Evolutionary conservation across 2,797 vertebrate genomes (phyloP).

Genomic region (Lagocephalus sceleratus): DNA sequence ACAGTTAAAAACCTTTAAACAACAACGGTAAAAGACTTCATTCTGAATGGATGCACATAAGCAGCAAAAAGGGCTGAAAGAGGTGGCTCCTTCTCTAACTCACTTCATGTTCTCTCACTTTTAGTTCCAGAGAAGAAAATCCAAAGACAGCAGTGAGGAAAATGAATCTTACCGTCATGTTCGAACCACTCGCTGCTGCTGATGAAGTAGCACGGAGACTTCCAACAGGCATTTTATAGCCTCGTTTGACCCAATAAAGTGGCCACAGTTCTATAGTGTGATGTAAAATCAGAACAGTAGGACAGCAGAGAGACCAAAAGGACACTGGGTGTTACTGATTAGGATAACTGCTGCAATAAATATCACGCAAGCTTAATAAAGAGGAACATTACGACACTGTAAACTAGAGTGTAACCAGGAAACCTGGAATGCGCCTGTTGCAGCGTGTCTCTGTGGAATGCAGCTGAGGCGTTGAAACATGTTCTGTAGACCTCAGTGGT

Average conservation of each 20-base stretch:
- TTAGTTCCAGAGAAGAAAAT: background rate
- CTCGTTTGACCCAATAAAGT: conserved; percentile 12
- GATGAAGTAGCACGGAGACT: conserved; percentile 8
- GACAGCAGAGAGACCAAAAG: conserved; percentile 4
- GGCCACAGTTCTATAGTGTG: conserved; percentile 30
- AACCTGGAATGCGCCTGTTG: background rate
- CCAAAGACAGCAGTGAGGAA: background rate
- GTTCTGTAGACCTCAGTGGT: background rate
- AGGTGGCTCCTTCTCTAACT: background rate
- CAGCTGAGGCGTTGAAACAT: conserved; percentile 1
- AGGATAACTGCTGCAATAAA: conserved; percentile 3
- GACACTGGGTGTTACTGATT: conserved; percentile 6
- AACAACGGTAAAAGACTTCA: background rate
- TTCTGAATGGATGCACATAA: background rate
- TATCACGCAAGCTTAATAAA: background rate
- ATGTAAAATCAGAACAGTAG: conserved; percentile 15
- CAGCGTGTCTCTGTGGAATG: background rate
- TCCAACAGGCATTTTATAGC: conserved; percentile 32
- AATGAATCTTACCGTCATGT: conserved; percentile 29
- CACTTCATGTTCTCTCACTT: background rate
- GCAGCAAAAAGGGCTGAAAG: background rate
- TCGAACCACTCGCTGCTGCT: conserved; percentile 5
- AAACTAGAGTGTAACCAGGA: too few species aligned
- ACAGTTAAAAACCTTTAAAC: too few species aligned
- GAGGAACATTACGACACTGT: background rate